Base-by-base conservation (phyloP, 2,888 invertebrate genomes). In the Dioctria rufipes region DNA sequence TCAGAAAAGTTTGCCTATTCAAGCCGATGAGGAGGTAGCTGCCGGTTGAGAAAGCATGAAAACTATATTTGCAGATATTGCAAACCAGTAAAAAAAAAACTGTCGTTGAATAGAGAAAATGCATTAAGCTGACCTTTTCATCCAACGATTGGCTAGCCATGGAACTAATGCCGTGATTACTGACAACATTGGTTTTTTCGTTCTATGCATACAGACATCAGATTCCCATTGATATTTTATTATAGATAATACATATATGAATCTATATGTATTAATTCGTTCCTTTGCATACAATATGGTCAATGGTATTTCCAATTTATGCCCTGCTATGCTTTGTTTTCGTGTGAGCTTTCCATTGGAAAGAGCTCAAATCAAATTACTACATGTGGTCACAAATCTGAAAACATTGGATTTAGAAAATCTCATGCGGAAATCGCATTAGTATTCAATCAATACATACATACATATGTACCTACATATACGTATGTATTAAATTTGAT, bases 41-140 rank as follows among this genome's bases (percentile, higher is more conserved):
- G n/a, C 54, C n/a, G 54, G 54, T 11, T n/a, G 8, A n/a, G 54
- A 54, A 54, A n/a, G 11, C 54, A 54, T 54, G 54, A 54, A 54
- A 54, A 54, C 11, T 54, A 54, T 54, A 54, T 54, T 54, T 54
- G 54, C n/a, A n/a, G 54, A 54, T 54, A 54, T 54, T 54, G 54
- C 6, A 54, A 54, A 54, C 54, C 54, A 11, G 54, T 8, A 8
- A 54, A 54, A 25, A 25, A 25, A 46, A 54, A 54, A n/a, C 54
- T n/a, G 11, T n/a, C 54, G 4, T 54, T 54, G 54, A 54, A 54
- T 54, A 54, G 54, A 0, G 1, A 8, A n/a, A 54, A 54, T 54
- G 11, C 54, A 54, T 54, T 11, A 54, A 54, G 11, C 54, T 54
- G 11, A n/a, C 54, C 54, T n/a, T 54, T 54, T 54, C 11, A 54